These are phyloP conservation scores for Eumaeus atala DNA, from an alignment of 1,140 invertebrate genomes.

Conservation along the genomic window DNA sequence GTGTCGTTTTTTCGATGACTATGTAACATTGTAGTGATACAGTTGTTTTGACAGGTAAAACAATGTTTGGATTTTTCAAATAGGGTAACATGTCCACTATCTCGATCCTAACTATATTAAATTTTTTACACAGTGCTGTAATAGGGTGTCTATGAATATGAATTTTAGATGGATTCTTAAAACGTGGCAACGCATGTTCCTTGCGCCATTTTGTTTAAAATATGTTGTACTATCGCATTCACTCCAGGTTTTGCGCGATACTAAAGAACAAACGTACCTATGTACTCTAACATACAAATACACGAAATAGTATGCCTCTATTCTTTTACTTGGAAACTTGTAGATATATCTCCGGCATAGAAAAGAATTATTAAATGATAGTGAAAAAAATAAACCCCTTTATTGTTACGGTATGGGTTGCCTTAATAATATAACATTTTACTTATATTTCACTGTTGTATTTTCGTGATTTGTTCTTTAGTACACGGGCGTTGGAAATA, in stretches of 20 bases:
- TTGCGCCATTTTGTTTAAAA: not conserved
- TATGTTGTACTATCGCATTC: not conserved
- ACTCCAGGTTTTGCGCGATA: not conserved
- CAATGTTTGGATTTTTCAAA: conserved; percentile 5
- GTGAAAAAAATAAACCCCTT: not conserved
- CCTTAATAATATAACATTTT: not conserved
- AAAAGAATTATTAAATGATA: too few relatives aligned
- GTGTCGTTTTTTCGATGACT: not conserved
- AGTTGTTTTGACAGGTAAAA: not conserved
- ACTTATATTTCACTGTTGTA: not conserved
- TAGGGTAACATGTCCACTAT: conserved; percentile 1
- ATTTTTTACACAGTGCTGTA: not conserved
- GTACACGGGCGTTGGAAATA: not conserved
- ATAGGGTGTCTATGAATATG: not conserved
- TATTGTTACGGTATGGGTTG: not conserved
- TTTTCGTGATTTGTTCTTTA: not conserved
- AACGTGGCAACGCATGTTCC: not conserved
- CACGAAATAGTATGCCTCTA: too few relatives aligned
- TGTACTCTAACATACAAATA: too few relatives aligned
- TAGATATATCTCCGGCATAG: too few relatives aligned
- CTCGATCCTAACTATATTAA: not conserved
- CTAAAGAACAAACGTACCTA: not conserved
- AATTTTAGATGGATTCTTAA: too few relatives aligned
- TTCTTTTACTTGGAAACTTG: too few relatives aligned
- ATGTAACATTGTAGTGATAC: not conserved